Percentiles rank a stretch among this genome's conserved stretches.
Evolutionary conservation across 2,113 vertebrate species (phyloP).

Genomic region (Beaufortia kweichowensis): DNA sequence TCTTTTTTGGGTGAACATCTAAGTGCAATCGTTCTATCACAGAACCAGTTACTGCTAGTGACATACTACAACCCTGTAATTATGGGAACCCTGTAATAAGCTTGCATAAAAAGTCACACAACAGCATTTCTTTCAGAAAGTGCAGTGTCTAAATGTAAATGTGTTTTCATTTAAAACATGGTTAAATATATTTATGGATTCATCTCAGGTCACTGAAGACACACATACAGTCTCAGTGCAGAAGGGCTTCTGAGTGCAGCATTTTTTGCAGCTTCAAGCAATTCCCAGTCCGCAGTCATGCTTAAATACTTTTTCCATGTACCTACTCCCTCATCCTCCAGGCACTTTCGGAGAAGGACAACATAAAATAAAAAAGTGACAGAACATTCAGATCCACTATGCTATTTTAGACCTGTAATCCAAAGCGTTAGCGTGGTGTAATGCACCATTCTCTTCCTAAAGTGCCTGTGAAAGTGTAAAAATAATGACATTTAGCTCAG

Average conservation of each 20-base stretch:
- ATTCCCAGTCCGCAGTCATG: slow-evolving; percentile 62
- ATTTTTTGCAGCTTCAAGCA: slow-evolving; percentile 63
- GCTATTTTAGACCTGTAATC: slow-evolving; percentile 53
- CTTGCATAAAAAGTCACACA: slow-evolving; percentile 43
- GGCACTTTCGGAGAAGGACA: slow-evolving; percentile 59
- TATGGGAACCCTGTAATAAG: slow-evolving; percentile 47
- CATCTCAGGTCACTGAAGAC: slow-evolving; percentile 64
- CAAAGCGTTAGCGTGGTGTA: slow-evolving; percentile 54
- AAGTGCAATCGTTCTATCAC: slow-evolving; percentile 19
- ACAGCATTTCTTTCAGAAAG: slow-evolving; percentile 8
- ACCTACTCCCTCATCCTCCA: slow-evolving; percentile 58
- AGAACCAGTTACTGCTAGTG: slow-evolving; percentile 14
- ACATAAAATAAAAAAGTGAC: slow-evolving; percentile 58
- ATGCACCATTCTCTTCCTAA: slow-evolving; percentile 35
- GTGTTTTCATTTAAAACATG: slow-evolving; percentile 54
- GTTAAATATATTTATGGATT: slow-evolving; percentile 68
- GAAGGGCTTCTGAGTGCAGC: slow-evolving; percentile 63
- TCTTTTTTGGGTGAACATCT: too few species aligned
- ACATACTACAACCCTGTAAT: slow-evolving; percentile 13
- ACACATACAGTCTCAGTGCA: slow-evolving; percentile 58
- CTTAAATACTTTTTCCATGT: slow-evolving; percentile 68
- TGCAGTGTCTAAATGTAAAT: slow-evolving; percentile 65
- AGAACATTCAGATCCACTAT: slow-evolving; percentile 38
- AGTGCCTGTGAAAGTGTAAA: slow-evolving; percentile 59
- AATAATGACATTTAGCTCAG: slow-evolving; percentile 57